Evolutionary conservation across 35 echinoderm and acorn worm species (phyloP), one percentile per base, ranked within the genome.

Genomic region (Lytechinus pictus): DNA sequence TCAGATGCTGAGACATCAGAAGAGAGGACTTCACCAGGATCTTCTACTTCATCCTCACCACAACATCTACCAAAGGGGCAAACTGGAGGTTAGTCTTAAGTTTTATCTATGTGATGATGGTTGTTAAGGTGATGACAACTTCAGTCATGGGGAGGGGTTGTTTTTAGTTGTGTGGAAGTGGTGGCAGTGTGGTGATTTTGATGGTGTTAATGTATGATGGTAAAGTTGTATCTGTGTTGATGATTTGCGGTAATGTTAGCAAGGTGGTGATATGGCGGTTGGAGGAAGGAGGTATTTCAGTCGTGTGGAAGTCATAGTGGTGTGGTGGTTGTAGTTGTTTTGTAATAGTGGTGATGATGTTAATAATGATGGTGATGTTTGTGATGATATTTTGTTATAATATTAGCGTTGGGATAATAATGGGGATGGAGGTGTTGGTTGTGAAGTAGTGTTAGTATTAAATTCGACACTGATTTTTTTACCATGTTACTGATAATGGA

Each of bases 1-100:
- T 55, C 51, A 28, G 93, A 86, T 27, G 19, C 92, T 3, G 95
- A 95, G 87, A 10, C 44, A 14, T 9, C 21, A 19, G 54, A 57
- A 19, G 92, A 57, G 52, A 54, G 27, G 55, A 93, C 92, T 57
- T 93, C 92, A 12, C 92, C 92, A 0, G 92, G 92, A 27, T 93
- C 92, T 2, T 57, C 92, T 13, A 89, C 14, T 29, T 28, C 92
- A 9, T 54, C 87, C 79, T 61, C 92, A 44, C 79, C 91, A 16
- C 92, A 94, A n/a, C 57, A 54, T 53, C 33, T 89, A 54, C 95
- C 92, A 27, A 93, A 57, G 55, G 53, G 29, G 24, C 11, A 13
- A 93, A 10, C 92, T 10, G 52, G 10, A 93, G 92, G 92, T 93
- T 79, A 0, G 66, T 79, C 0, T 24, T 79, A 6, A 79, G 19